A percentile compares a stretch with the other conserved stretches of the same genome.
These are phyloP conservation scores for Lithophane semibrunnea DNA, from an alignment of 2,888 invertebrate genomes.

Conservation along the genomic window DNA sequence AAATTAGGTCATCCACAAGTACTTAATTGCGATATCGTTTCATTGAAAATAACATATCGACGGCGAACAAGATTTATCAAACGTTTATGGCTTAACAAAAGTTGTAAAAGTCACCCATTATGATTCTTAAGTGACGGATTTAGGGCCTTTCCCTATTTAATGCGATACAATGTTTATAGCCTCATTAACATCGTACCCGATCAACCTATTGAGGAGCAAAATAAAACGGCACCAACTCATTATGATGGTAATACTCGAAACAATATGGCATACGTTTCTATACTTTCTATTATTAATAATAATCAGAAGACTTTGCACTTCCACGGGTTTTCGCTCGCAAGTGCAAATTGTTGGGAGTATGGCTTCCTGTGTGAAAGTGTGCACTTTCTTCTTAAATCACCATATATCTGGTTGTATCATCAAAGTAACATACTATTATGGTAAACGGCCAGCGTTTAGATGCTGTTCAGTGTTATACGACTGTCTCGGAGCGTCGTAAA, in stretches of 20 bases:
- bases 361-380: slow-evolving; percentile 77
- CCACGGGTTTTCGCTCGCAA: slow-evolving; percentile 60
- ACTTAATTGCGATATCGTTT: slow-evolving; percentile 42
- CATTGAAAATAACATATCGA: slow-evolving; percentile 45
- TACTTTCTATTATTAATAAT: slow-evolving; percentile 76
- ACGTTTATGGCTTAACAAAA: slow-evolving; percentile 41
- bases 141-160: slow-evolving; percentile 46
- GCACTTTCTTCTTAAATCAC: slow-evolving; percentile 70
- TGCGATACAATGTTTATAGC: slow-evolving; percentile 47
- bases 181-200: slow-evolving; percentile 38
- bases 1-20: slow-evolving; percentile 42
- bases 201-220: slow-evolving; percentile 42
- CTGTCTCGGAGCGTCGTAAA: slow-evolving; percentile 29
- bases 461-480: slow-evolving; percentile 31
- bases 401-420: slow-evolving; percentile 65
- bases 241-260: slow-evolving; percentile 54
- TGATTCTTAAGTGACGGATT: slow-evolving; percentile 35
- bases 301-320: slow-evolving; percentile 51
- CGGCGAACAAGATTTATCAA: slow-evolving; percentile 37
- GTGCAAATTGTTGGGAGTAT: slow-evolving; percentile 71
- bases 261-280: slow-evolving; percentile 46
- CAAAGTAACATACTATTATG: slow-evolving; percentile 62
- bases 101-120: slow-evolving; percentile 49
- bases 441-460: slow-evolving; percentile 54
- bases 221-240: slow-evolving; percentile 37